Percentiles rank a stretch among this genome's conserved stretches.
phyloP scores from a whole-genome alignment of 2,888 invertebrate genomes.

The Acrocyrtus sp. region DNA sequence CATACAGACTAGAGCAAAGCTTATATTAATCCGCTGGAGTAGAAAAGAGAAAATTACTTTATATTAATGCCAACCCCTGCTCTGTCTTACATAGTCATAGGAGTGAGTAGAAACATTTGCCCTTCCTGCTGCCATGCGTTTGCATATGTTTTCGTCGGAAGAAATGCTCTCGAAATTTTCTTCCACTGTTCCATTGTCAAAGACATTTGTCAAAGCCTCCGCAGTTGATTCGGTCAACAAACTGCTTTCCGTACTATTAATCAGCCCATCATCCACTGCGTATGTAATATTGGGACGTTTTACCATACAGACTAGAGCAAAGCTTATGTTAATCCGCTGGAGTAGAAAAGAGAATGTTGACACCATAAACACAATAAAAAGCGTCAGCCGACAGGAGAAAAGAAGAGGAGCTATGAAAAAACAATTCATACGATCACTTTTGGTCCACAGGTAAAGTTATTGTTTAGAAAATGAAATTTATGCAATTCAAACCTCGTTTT shows the following conservation, averaged over 20 bases:
- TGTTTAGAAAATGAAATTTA: not conserved
- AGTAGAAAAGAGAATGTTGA: slow-evolving; percentile 65
- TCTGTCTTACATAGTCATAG: too few species aligned
- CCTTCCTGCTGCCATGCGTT: not conserved
- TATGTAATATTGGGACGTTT: slow-evolving; percentile 63
- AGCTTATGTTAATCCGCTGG: slow-evolving; percentile 70
- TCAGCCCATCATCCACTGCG: not conserved
- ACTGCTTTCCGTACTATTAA: too few species aligned
- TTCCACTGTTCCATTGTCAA: not conserved
- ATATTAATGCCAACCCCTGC: too few species aligned
- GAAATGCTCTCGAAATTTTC: not conserved
- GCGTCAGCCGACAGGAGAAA: slow-evolving; percentile 46
- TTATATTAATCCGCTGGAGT: slow-evolving; percentile 69
- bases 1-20: slow-evolving; percentile 72
- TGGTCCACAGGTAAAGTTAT: not conserved
- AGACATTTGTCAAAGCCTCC: not conserved
- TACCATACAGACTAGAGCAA: slow-evolving; percentile 71
- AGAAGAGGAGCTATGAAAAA: slow-evolving; percentile 46
- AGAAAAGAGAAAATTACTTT: slow-evolving; percentile 66
- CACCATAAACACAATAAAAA: slow-evolving; percentile 45
- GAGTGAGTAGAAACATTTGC: too few species aligned
- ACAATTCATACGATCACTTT: not conserved
- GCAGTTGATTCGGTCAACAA: too few species aligned
- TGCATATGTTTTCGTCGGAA: not conserved
- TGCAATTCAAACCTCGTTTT: slow-evolving; percentile 15